These are phyloP conservation scores for Oryzias javanicus DNA, from an alignment of 2,113 vertebrate genomes.

Conservation along the genomic window DNA sequence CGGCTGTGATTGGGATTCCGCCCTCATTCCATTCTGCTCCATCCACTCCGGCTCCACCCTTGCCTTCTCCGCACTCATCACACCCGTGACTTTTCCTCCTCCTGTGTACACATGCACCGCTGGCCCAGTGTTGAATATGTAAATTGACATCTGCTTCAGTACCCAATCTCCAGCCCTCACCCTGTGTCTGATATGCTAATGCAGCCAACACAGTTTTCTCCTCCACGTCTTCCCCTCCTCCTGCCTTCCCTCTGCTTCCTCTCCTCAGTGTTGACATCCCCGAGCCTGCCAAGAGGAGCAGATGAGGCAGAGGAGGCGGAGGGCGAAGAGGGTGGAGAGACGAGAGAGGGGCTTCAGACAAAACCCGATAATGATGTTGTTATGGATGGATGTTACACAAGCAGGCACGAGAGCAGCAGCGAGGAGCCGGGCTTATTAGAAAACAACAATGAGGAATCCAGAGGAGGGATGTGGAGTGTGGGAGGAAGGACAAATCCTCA, in stretches of 20 bases:
- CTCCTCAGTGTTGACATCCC: conserved; percentile 29
- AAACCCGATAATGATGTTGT: conserved; percentile 77
- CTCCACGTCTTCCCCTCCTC: conserved; percentile 50
- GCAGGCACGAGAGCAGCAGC: conserved; percentile 60
- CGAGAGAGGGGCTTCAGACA: conserved; percentile 61
- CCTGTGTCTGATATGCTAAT: conserved; percentile 81
- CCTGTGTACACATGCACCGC: conserved; percentile 56
- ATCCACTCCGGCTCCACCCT: conserved; percentile 50
- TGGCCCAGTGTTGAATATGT: conserved; percentile 75
- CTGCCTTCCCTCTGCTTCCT: conserved; percentile 53
- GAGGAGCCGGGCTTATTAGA: conserved; percentile 68
- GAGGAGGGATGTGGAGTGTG: conserved; percentile 50
- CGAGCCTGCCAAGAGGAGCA: conserved; percentile 65
- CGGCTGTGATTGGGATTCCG: conserved; percentile 39
- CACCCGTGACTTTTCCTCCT: conserved; percentile 31
- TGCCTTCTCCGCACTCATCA: conserved; percentile 48
- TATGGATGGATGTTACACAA: conserved; percentile 69
- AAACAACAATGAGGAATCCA: conserved; percentile 60
- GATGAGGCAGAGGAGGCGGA: conserved; percentile 55
- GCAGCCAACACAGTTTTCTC: conserved; percentile 56
- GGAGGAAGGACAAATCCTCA: conserved; percentile 58
- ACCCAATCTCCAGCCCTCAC: conserved; percentile 73
- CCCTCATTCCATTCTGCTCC: conserved; percentile 32
- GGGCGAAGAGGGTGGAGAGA: conserved; percentile 1
- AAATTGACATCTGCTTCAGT: conserved; percentile 81